These are phyloP conservation scores for Auanema sp. DNA, from an alignment of 2,888 invertebrate genomes.

Conservation along the genomic window DNA sequence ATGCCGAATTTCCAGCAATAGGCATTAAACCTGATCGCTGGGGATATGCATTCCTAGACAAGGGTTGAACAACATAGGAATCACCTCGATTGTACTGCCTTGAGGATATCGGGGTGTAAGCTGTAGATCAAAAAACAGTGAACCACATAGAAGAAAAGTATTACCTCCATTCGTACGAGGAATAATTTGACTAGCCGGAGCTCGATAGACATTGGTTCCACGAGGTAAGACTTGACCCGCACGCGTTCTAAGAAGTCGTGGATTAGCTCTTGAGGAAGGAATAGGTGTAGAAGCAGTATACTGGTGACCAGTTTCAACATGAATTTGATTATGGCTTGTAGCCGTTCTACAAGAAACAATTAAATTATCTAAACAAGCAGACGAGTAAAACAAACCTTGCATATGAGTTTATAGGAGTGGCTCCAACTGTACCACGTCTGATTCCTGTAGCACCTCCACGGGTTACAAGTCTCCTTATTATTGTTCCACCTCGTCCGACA, in stretches of 20 bases:
- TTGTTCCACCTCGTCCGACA: conserved; percentile 7
- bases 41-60: too few species aligned
- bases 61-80: conserved; percentile 2
- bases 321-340: conserved; percentile 7
- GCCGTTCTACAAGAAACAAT: neutral
- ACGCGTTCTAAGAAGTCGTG: neutral
- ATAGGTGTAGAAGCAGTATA: neutral
- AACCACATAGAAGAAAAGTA: neutral
- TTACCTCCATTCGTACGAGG: neutral
- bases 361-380: too few species aligned
- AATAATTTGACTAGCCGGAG: conserved; percentile 1
- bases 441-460: conserved; percentile 7
- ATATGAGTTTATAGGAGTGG: too few species aligned
- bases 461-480: conserved; percentile 10
- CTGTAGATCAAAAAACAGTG: neutral
- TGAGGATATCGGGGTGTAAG: conserved; percentile 5
- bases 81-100: conserved; percentile 12
- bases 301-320: conserved; percentile 11
- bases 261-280: neutral
- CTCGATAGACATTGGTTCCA: conserved; percentile 1
- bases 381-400: too few species aligned
- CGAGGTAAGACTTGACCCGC: conserved; percentile 4
- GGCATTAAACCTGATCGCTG: too few species aligned
- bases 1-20: too few species aligned
- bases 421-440: neutral